phyloP scores from a whole-genome alignment of 2,888 invertebrate species.

The Drosophila atroscutellata region DNA sequence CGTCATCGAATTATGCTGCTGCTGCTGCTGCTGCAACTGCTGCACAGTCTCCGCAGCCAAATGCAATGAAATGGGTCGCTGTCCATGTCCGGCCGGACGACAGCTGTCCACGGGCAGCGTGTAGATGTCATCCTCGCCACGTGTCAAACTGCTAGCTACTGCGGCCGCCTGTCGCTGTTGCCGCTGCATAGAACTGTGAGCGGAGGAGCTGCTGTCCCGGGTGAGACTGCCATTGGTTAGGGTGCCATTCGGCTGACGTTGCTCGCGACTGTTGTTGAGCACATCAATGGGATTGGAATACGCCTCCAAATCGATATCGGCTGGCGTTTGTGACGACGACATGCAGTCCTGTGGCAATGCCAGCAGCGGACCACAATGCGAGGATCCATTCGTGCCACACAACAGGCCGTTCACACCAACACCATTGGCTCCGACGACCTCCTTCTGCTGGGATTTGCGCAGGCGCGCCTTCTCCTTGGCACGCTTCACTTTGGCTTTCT shows the following conservation, averaged over 20 bases:
- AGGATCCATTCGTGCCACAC: slow-evolving; percentile 65
- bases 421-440: slow-evolving; percentile 75
- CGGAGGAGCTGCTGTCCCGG: slow-evolving; percentile 68
- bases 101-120: slow-evolving; percentile 84
- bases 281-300: slow-evolving; percentile 87
- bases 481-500: slow-evolving; percentile 89
- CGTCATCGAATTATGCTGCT: slow-evolving; percentile 80
- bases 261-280: slow-evolving; percentile 82
- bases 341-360: slow-evolving; percentile 83
- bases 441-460: slow-evolving; percentile 86
- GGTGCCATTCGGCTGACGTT: slow-evolving; percentile 74
- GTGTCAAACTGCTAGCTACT: slow-evolving; percentile 43
- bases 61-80: slow-evolving; percentile 73
- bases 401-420: slow-evolving; percentile 46
- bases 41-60: slow-evolving; percentile 72
- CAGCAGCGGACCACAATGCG: slow-evolving; percentile 82
- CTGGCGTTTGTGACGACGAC: slow-evolving; percentile 57
- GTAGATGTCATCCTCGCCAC: slow-evolving; percentile 84
- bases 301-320: slow-evolving; percentile 82
- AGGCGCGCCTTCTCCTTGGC: slow-evolving; percentile 90
- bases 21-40: slow-evolving; percentile 49
- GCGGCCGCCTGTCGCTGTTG: slow-evolving; percentile 55
- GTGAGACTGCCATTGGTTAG: slow-evolving; percentile 78
- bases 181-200: slow-evolving; percentile 67
- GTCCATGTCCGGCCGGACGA: slow-evolving; percentile 66